Conservation (phyloP, 2,113 vertebrate species). For the Alces alces region DNA sequence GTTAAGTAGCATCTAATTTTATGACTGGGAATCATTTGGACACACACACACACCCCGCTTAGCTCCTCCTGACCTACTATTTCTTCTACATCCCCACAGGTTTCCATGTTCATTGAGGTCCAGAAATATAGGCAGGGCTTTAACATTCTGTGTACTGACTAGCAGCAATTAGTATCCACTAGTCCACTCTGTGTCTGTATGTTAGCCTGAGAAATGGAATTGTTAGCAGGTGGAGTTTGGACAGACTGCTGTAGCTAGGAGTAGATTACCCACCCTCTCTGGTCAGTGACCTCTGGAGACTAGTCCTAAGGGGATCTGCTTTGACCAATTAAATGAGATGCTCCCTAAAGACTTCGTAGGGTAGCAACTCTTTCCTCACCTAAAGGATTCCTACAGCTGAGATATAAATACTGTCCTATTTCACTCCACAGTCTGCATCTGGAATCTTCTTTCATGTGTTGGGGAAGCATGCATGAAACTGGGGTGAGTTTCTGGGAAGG, state of each 20-base stretch:
- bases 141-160: not conserved
- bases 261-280: not conserved
- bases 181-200: not conserved
- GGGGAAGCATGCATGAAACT: not conserved
- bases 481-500: not conserved
- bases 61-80: not conserved
- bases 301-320: not conserved
- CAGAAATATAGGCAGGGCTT: not conserved
- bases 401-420: not conserved
- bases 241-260: not conserved
- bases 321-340: not conserved
- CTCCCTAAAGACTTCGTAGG: not conserved
- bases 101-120: not conserved
- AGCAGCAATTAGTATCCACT: not conserved
- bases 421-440: not conserved
- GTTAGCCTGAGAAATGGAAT: not conserved
- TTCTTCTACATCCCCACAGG: not conserved
- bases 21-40: not conserved
- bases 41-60: not conserved
- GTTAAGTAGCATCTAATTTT: slow-evolving; percentile 35
- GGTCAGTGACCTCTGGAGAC: not conserved
- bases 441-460: not conserved
- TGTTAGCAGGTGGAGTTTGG: not conserved
- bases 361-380: not conserved
- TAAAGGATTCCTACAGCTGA: not conserved